Conservation (phyloP, 1,140 invertebrate genomes). For the Neotoxoptera formosana region DNA sequence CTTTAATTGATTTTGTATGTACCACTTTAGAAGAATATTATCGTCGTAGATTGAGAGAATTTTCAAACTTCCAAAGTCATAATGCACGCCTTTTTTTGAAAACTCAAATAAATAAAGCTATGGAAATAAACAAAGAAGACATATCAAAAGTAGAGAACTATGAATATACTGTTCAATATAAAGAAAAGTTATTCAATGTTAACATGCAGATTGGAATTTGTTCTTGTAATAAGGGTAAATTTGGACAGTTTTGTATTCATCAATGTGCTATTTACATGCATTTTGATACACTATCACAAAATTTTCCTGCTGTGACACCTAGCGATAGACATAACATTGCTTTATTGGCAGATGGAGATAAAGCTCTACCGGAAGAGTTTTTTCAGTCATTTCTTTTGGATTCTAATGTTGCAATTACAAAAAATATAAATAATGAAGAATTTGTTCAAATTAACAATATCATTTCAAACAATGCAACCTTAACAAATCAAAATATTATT, state of each 20-base stretch:
- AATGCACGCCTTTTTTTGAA: neutral
- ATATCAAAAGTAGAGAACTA: neutral
- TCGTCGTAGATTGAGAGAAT: neutral
- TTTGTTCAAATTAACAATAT: neutral
- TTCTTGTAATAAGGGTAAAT: conserved; percentile 20
- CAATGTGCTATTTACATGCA: conserved; percentile 19
- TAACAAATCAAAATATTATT: neutral
- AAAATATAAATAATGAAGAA: conserved; percentile 34
- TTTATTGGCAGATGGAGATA: conserved; percentile 19
- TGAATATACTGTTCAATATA: conserved; percentile 5
- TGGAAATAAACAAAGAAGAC: neutral
- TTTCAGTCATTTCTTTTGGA: conserved; percentile 19
- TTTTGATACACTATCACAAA: neutral
- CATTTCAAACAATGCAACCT: neutral
- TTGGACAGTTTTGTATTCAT: conserved; percentile 10
- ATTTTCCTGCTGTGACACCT: neutral
- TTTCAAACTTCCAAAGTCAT: neutral
- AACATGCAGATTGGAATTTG: conserved; percentile 23
- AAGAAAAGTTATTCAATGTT: neutral
- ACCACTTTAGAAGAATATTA: conserved; percentile 2
- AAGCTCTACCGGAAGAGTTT: neutral
- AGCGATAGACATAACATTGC: neutral
- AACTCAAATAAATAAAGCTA: neutral
- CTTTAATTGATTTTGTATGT: neutral
- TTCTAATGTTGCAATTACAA: neutral